A percentile compares a stretch with the other conserved stretches of the same genome.
phyloP scores from a whole-genome alignment of 2,113 vertebrate genomes.

The Malurus melanocephalus region DNA sequence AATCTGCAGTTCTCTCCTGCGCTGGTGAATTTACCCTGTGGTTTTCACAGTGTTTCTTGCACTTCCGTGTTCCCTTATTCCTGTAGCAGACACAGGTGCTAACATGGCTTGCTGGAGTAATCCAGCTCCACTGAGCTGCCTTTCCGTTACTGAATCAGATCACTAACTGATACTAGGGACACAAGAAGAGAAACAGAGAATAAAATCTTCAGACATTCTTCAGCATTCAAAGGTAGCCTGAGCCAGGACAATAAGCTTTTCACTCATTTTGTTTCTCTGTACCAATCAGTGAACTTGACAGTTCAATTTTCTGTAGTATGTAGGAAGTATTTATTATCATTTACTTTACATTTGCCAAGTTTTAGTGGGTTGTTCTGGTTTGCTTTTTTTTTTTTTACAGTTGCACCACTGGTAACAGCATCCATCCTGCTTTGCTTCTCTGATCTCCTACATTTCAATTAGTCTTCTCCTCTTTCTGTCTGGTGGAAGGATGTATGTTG shows the following conservation, averaged over 20 bases:
- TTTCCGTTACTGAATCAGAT: neutral
- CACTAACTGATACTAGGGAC: neutral
- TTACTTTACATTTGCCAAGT: neutral
- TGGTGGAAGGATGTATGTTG: neutral
- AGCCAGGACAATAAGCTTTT: neutral
- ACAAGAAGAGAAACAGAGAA: neutral
- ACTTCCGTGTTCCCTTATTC: neutral
- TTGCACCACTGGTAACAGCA: neutral
- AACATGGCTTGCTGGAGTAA: neutral
- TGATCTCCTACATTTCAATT: neutral
- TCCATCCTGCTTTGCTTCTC: neutral
- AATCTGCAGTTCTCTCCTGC: neutral
- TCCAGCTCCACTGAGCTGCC: neutral
- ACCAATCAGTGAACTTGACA: neutral
- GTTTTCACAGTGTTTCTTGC: neutral
- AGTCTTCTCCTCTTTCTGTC: neutral
- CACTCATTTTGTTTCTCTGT: neutral
- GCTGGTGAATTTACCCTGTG: neutral
- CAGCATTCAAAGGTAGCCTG: neutral
- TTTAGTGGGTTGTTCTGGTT: neutral
- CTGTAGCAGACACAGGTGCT: rapidly evolving
- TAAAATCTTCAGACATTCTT: neutral
- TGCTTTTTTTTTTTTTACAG: neutral
- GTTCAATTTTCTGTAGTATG: neutral
- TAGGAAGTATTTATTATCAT: neutral